A percentile compares a stretch with the other conserved stretches of the same genome.
phyloP scores from a whole-genome alignment of 2,797 vertebrate species.

The Enteromius afrohamiltoni region DNA sequence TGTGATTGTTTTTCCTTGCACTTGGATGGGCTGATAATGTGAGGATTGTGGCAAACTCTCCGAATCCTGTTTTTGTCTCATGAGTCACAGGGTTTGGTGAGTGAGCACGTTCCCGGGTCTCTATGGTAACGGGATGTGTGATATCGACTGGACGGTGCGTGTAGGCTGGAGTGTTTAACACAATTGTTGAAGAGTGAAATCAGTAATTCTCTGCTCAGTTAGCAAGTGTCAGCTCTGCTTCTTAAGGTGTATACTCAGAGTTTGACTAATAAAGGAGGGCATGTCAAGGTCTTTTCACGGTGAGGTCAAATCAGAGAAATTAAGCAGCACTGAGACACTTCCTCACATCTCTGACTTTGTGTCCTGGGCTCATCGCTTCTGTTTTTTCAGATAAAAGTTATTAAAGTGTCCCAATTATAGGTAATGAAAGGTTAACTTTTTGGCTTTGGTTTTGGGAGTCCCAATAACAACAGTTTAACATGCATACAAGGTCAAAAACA shows the following conservation, averaged over 20 bases:
- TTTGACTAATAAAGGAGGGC: neutral
- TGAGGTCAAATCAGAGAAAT: neutral
- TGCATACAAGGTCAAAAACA: too few relatives aligned
- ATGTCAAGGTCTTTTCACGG: neutral
- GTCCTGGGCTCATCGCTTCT: neutral
- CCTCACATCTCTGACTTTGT: neutral
- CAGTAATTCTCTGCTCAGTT: constrained; percentile 59
- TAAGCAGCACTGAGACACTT: neutral
- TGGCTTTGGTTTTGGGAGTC: too few relatives aligned
- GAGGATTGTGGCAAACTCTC: constrained; percentile 47
- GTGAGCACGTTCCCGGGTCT: constrained; percentile 69
- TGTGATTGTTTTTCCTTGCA: constrained; percentile 11
- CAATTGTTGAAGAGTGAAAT: constrained; percentile 56
- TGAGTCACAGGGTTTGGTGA: constrained; percentile 67
- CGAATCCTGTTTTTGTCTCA: constrained; percentile 57
- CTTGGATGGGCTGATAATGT: constrained; percentile 19
- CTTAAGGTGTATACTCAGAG: neutral
- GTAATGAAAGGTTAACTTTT: too few relatives aligned
- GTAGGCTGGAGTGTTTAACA: constrained; percentile 62
- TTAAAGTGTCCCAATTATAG: neutral
- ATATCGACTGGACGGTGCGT: constrained; percentile 63
- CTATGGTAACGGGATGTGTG: constrained; percentile 71
- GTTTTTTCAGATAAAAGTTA: neutral
- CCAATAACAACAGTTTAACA: too few relatives aligned
- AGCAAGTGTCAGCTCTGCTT: constrained; percentile 65